A percentile compares a stretch with the other conserved stretches of the same genome.
phyloP scores from a whole-genome alignment of 2,888 invertebrate species.

The Philonicus albiceps region DNA sequence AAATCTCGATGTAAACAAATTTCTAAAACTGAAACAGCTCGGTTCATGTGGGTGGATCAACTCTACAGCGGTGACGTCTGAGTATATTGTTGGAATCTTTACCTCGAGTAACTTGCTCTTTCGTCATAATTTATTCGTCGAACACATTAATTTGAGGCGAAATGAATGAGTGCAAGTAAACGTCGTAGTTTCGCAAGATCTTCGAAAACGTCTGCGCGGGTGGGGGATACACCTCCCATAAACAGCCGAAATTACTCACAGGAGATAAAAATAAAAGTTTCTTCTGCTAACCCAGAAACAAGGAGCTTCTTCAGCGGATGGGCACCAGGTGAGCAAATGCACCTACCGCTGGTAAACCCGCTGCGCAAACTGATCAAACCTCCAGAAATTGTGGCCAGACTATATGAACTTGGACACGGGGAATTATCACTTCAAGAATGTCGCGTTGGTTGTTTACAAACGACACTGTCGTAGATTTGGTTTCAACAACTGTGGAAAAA shows the following conservation, averaged over 20 bases:
- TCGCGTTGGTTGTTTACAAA: not conserved
- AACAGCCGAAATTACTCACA: slow-evolving; percentile 11
- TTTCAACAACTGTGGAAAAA: not conserved
- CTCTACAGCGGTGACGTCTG: not conserved
- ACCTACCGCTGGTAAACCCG: not conserved
- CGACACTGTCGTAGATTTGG: not conserved
- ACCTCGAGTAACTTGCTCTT: not conserved
- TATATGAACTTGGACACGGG: not conserved
- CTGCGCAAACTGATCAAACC: not conserved
- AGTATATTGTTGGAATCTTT: not conserved
- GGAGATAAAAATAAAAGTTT: not conserved
- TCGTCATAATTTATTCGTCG: not conserved
- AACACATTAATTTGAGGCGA: not conserved
- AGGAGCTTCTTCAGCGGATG: not conserved
- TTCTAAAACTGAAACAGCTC: not conserved
- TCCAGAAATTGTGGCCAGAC: not conserved
- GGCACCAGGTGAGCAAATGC: not conserved
- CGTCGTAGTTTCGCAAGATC: not conserved
- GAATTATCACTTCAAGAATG: not conserved
- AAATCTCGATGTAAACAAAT: slow-evolving; percentile 30
- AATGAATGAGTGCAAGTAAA: not conserved
- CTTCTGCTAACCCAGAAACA: not conserved
- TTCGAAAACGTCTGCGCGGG: not conserved
- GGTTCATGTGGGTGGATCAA: not conserved
- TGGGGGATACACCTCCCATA: not conserved